phyloP scores from a whole-genome alignment of 2,797 vertebrate genomes.

The Petrocephalus schoutedeni region DNA sequence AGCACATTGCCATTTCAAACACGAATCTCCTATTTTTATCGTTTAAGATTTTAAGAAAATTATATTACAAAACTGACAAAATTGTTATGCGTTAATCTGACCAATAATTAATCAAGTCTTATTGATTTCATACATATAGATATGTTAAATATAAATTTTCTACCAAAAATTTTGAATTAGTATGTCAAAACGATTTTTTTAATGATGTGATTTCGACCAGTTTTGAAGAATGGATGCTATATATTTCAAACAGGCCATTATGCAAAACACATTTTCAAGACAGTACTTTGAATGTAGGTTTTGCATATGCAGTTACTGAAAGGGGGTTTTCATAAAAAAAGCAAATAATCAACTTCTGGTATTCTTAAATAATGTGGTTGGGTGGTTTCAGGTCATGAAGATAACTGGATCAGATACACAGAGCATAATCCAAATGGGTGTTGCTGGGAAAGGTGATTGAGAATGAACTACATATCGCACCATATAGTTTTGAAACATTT shows the following conservation, averaged over 20 bases:
- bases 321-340: background rate
- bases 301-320: background rate
- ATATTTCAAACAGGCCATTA: background rate
- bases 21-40: no score
- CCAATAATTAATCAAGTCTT: no score
- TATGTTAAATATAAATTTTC: no score
- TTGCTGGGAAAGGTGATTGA: background rate
- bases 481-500: background rate
- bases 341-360: background rate
- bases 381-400: background rate
- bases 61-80: no score
- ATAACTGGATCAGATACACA: background rate
- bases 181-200: no score
- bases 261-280: background rate
- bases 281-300: background rate
- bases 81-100: no score
- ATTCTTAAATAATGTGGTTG: background rate
- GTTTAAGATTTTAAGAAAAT: no score
- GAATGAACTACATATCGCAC: background rate
- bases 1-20: no score
- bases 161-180: no score
- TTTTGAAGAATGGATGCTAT: background rate
- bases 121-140: no score
- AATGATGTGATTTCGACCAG: no score
- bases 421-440: background rate